Evolutionary conservation across 2,888 invertebrate genomes (phyloP).

Genomic region (Drosophila prolongata): DNA sequence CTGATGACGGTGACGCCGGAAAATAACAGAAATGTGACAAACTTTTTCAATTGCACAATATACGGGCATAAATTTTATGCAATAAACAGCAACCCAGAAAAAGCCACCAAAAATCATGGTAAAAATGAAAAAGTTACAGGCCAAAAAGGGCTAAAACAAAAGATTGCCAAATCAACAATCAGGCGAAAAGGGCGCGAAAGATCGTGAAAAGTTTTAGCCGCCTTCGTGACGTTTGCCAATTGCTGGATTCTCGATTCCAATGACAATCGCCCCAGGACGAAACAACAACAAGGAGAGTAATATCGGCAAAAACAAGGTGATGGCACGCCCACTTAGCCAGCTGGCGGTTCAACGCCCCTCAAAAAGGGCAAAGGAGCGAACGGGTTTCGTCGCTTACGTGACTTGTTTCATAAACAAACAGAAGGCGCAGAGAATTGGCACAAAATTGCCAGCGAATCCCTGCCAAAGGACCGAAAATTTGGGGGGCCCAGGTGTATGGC

Average conservation of each 20-base stretch:
- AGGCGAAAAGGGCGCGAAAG: constrained; percentile 41
- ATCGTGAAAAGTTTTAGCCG: constrained; percentile 45
- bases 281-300: constrained; percentile 9
- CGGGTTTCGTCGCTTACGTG: constrained; percentile 67
- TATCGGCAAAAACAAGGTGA: constrained; percentile 55
- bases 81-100: constrained; percentile 48
- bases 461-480: constrained; percentile 31
- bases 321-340: constrained; percentile 71
- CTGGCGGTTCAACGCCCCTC: constrained; percentile 73
- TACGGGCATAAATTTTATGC: constrained; percentile 50
- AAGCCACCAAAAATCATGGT: constrained; percentile 25
- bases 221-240: constrained; percentile 75
- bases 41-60: constrained; percentile 53
- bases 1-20: constrained; percentile 2
- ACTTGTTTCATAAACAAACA: constrained; percentile 79
- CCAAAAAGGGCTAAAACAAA: constrained; percentile 29
- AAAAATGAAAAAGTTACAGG: constrained; percentile 19
- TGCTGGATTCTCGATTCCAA: constrained; percentile 78
- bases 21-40: constrained; percentile 43
- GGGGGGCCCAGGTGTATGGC: constrained; percentile 8
- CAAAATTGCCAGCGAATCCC: constrained; percentile 72
- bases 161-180: constrained; percentile 50
- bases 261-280: constrained; percentile 42
- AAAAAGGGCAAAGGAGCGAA: constrained; percentile 40
- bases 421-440: constrained; percentile 69